Evolutionary conservation across 2,797 vertebrate genomes (phyloP), one percentile per base, ranked within the genome.

Genomic region (Moxostoma hubbsi): DNA sequence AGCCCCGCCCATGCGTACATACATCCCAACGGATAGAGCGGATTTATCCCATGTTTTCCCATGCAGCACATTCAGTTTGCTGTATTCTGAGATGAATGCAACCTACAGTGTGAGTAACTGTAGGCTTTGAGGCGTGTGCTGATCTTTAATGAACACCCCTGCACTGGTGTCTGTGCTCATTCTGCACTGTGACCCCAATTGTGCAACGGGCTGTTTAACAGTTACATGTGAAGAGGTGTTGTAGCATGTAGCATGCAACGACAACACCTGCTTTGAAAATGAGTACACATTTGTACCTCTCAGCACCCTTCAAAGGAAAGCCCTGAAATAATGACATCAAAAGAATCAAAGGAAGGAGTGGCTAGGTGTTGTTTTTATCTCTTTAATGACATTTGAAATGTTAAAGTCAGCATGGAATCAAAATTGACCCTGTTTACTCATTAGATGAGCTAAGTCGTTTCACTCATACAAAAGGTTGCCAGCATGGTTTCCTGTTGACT

Each of bases 11-110:
- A 79, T 73, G 75, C 46, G 62, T 51, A 68, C 24, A n/a, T 76
- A 73, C 74, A 75, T 77, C 57, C 55, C 50, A 77, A 67, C 54
- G 45, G 82, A 83, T 80, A 74, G 79, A 79, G 43, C 78, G 83
- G 85, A 87, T 89, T 84, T 86, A 86, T 85, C 85, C 84, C 84
- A 86, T 83, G 86, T 87, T 85, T 75, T 51, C 75, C 74, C 46
- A 53, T 61, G 65, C 62, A 83, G 81, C 80, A 73, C 79, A 73
- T 79, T 63, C 75, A 83, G 73, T 73, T 82, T 77, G 73, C 61
- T 57, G 73, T 84, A 77, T 83, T 85, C 79, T 84, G 75, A 80
- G 77, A 85, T 58, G 43, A 57, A 10, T 72, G 63, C 79, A 81
- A 45, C 65, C 71, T 76, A 63, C 73, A 66, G 64, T 75, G 70